These are phyloP conservation scores for Synergus japonicus DNA, from an alignment of 2,888 invertebrate genomes.

Conservation along the genomic window DNA sequence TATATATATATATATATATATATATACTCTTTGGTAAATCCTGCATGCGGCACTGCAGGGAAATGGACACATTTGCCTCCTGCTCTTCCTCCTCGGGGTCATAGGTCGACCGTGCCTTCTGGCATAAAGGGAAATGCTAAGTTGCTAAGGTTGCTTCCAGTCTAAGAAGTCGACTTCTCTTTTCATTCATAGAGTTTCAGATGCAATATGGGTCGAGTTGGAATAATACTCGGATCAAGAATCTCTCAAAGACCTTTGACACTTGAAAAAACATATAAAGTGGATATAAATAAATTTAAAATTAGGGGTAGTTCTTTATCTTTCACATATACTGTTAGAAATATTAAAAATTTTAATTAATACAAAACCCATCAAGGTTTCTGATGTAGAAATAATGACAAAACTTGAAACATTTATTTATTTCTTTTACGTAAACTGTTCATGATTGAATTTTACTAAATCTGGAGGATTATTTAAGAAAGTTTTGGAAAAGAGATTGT, in stretches of 20 bases:
- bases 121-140: conserved; percentile 35
- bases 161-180: not conserved
- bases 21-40: conserved; percentile 15
- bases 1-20: not conserved
- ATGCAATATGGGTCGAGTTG: conserved; percentile 13
- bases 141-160: conserved; percentile 21
- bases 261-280: not conserved
- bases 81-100: conserved; percentile 8
- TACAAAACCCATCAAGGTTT: too few relatives aligned
- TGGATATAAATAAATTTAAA: not conserved
- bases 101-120: conserved; percentile 13
- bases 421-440: not conserved
- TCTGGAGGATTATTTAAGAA: not conserved
- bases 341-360: not conserved
- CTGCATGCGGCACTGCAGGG: conserved; percentile 28
- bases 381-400: not conserved
- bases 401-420: not conserved
- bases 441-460: not conserved
- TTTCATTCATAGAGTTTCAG: conserved; percentile 16
- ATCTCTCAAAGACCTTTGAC: not conserved
- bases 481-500: not conserved
- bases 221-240: conserved; percentile 16
- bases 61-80: conserved; percentile 28
- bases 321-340: too few relatives aligned
- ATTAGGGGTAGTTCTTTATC: too few relatives aligned